Base-by-base conservation (phyloP, 1,140 invertebrate species). In the Thaumetopoea pityocampa region DNA sequence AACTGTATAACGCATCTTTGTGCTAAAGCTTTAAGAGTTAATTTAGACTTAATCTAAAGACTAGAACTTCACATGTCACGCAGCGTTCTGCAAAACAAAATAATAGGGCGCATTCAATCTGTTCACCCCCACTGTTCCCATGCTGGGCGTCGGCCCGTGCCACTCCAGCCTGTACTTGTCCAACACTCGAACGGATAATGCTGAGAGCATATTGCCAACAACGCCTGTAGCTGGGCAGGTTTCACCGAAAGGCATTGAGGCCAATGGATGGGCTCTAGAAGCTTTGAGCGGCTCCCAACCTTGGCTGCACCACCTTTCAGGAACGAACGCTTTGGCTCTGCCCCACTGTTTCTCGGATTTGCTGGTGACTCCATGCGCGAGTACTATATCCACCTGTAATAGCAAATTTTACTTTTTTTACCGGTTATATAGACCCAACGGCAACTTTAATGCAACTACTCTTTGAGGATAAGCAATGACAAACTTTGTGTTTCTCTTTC, bases 321-420 rank as follows among this genome's bases (percentile, higher is more conserved):
- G 77, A 1, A 81, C 67, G 43, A 83, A 83, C 2, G 68, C 67
- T 2, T 72, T 65, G 0, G 72, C 60, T 12, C 79, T 45, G 2
- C 74, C 66, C 68, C 68, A 83, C 37, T 83, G 59, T 6, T 58
- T 49, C 9, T 83, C 77, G 0, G 52, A 55, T 46, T 71, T 81
- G 44, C 72, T 73, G n/a, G 68, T 59, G 0, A 83, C 67, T 0
- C 67, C 67, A 16, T 83, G 79, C 0, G 77, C 77, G 4, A 83
- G 62, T 10, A 83, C 74, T 57, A 83, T 81, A 43, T 83, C 79
- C 0, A 79, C 72, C 79, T 83, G 60, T 3, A n/a, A n/a, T n/a
- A n/a, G n/a, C n/a, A n/a, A n/a, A n/a, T n/a, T n/a, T n/a, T n/a
- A n/a, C n/a, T n/a, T n/a, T n/a, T n/a, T n/a, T n/a, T n/a, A n/a